phyloP scores from a whole-genome alignment of 1,140 invertebrate species.

The Ceratina japonica region DNA sequence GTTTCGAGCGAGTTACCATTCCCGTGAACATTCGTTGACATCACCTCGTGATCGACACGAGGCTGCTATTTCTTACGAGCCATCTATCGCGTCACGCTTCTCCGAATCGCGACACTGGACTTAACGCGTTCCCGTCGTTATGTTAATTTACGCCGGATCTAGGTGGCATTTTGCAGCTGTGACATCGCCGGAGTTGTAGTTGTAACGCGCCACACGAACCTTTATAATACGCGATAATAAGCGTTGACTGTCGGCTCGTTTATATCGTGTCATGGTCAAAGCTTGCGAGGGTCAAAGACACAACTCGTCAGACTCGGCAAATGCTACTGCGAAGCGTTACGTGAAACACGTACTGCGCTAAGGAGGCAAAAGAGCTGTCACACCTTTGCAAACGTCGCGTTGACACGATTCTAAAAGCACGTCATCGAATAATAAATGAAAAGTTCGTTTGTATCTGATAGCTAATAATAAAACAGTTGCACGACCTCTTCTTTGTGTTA shows the following conservation, averaged over 20 bases:
- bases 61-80: neutral
- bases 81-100: neutral
- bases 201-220: conserved; percentile 29
- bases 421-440: neutral
- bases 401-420: neutral
- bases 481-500: too few relatives aligned
- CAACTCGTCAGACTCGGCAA: conserved; percentile 38
- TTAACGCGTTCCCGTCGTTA: conserved; percentile 1
- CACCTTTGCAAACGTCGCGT: neutral
- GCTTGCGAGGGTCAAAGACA: conserved; percentile 60
- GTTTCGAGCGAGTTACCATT: neutral
- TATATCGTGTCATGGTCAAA: conserved; percentile 63
- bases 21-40: neutral
- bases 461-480: too few relatives aligned
- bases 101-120: neutral
- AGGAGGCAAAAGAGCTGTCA: conserved; percentile 1
- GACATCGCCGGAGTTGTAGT: conserved; percentile 29
- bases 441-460: neutral
- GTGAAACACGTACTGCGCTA: neutral
- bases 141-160: conserved; percentile 24
- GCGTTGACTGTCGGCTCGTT: conserved; percentile 51
- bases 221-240: conserved; percentile 46
- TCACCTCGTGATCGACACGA: neutral
- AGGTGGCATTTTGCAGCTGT: conserved; percentile 3
- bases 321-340: conserved; percentile 9